These are phyloP conservation scores for Mylabris sibirica DNA, from an alignment of 2,888 invertebrate genomes.

Conservation along the genomic window DNA sequence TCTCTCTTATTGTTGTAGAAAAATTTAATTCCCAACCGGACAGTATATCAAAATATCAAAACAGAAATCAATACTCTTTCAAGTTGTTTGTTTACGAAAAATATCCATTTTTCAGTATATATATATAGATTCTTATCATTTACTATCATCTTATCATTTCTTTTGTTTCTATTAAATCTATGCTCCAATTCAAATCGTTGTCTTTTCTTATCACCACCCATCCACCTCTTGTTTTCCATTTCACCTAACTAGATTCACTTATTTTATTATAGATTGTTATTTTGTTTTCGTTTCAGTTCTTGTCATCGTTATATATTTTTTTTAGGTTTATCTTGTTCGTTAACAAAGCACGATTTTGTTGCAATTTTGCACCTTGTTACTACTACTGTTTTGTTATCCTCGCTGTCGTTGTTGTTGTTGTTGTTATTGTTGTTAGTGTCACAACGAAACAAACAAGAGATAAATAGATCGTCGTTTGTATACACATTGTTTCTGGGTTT, in stretches of 20 bases:
- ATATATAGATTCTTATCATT: not conserved
- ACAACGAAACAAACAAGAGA: not conserved
- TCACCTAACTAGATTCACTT: not conserved
- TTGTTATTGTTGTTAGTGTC: not conserved
- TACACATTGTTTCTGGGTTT: not conserved
- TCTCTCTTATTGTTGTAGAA: not conserved
- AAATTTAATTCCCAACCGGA: not conserved
- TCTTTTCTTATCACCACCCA: not conserved
- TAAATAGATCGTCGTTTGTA: not conserved
- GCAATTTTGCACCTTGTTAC: slow-evolving; percentile 9
- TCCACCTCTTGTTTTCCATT: not conserved
- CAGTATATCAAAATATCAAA: not conserved
- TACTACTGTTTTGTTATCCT: not conserved
- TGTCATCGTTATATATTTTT: not conserved
- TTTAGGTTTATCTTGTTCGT: not conserved
- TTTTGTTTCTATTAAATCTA: not conserved
- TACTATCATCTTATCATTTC: not conserved
- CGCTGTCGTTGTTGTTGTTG: not conserved
- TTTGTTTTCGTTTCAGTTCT: not conserved
- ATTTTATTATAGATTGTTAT: not conserved
- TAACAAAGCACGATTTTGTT: not conserved
- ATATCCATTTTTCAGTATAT: not conserved
- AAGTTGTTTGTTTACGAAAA: not conserved
- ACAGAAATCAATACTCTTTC: not conserved
- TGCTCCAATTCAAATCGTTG: not conserved